phyloP scores from a whole-genome alignment of 2,113 vertebrate genomes.

The Pseudopodoces humilis region DNA sequence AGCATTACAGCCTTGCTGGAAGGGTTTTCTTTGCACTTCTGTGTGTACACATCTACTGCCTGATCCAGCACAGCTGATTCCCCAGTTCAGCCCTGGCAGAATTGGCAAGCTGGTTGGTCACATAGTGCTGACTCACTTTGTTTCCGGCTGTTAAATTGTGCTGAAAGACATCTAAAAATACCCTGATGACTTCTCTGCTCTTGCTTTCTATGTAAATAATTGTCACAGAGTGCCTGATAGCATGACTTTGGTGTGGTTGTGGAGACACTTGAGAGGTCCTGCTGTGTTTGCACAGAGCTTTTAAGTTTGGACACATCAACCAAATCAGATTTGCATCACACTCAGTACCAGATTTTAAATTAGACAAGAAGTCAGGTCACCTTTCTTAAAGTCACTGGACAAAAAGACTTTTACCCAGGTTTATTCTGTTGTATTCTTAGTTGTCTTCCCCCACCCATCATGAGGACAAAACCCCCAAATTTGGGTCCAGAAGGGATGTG shows the following conservation, averaged over 20 bases:
- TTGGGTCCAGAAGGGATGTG: neutral
- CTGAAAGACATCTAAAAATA: slow-evolving; percentile 66
- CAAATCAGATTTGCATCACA: neutral
- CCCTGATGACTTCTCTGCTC: neutral
- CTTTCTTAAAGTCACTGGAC: neutral
- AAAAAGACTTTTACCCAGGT: neutral
- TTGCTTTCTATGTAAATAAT: slow-evolving; percentile 5
- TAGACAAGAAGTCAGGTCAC: neutral
- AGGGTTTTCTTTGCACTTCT: neutral
- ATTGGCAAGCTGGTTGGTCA: slow-evolving; percentile 8
- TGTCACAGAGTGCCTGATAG: neutral
- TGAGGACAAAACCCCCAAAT: neutral
- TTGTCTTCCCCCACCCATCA: neutral
- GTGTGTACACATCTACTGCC: neutral
- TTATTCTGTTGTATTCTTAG: neutral
- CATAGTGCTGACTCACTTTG: slow-evolving; percentile 48
- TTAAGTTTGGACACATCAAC: neutral
- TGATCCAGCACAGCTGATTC: neutral
- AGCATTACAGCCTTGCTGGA: neutral
- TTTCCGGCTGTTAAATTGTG: slow-evolving; percentile 52
- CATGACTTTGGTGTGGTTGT: neutral
- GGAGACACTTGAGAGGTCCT: neutral
- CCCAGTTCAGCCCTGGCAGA: neutral
- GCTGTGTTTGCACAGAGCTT: neutral
- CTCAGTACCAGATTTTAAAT: neutral